Evolutionary conservation across 2,797 vertebrate species (phyloP), one percentile per base, ranked within the genome.

Genomic region (Tympanoctomys barrerae): DNA sequence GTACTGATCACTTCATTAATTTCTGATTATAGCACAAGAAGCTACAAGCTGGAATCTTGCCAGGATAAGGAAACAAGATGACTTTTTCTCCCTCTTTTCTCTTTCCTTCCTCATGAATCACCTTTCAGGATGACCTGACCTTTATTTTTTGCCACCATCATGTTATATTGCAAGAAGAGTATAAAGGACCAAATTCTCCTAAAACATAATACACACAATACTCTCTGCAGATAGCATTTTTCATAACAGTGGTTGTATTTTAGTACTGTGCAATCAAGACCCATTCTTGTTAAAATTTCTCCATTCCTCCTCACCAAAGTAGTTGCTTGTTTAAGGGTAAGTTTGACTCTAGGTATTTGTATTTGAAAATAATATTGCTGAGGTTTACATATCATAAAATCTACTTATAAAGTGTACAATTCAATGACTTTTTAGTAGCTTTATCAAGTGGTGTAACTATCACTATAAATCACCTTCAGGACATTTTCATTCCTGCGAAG

Each of bases 11-110:
- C 36, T 83, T 89, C 10, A 61, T 18, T 49, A 83, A 83, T 62
- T 87, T 94, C 16, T 49, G 33, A 85, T 88, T 42, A 81, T 0
- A 64, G 33, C n/a, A 73, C 79, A 89, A 71, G 66, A 78, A 77
- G 36, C 36, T 73, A 77, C 28, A 82, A 33, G 13, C 68, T 81
- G 79, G 68, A 89, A 82, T 59, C 36, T 64, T 81, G 79, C 86
- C 91, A 96, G 82, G 73, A 11, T 61, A 66, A 90, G 22, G 66
- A 87, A 59, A 90, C 82, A 88, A 91, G 92, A 42, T 22, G 26
- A 68, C 61, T 91, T 75, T 6, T 6, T 84, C 84, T 68, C 1
- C 22, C 28, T 26, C 28, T 22, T 46, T 22, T 61, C 87, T 42
- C 7, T 68, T 73, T 91, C 9, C 31, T 18, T 78, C 13, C 21